Base-by-base conservation (phyloP, 2,888 invertebrate species). In the Ophioninae sp. region DNA sequence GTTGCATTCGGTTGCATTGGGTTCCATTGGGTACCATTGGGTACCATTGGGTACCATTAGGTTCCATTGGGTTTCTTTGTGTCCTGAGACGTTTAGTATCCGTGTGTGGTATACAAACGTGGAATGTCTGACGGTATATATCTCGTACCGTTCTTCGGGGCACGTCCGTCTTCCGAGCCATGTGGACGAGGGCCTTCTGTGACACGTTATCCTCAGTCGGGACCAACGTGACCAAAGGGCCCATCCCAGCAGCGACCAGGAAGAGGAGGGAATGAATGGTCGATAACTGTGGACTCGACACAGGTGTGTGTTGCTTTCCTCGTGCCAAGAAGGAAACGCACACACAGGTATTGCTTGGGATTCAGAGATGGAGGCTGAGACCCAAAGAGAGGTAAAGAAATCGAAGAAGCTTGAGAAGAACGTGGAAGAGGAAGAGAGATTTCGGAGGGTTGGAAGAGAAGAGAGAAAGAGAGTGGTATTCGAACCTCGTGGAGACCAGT, bases 231-330 rank as follows among this genome's bases (percentile, higher is more conserved):
- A 77, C 71, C 61, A 77, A 77, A 51, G 73, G 76, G 71, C n/a
- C 58, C 68, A 67, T 76, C 23, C 75, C 37, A 56, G 41, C 68
- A 79, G 64, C 59, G 75, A 82, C 79, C 79, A 82, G 82, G 75
- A 82, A 79, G 82, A 79, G 69, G 5, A 17, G 13, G 65, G 82
- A 82, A 79, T 82, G 82, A 82, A 82, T 79, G 82, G 82, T 65
- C 74, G 17, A 58, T 67, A 65, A 72, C 79, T 17, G 65, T 67
- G 69, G 64, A n/a, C 61, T 41, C 39, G n/a, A 56, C 63, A 37
- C 41, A 41, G 39, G 69, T 56, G 22, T 7, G 37, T 20, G 71
- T 71, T 56, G 30, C 30, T 71, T 58, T 71, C 10, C 30, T 72
- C 13, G 22, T 30, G 39, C 13, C 13, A 59, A 58, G 51, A 67